Percentiles rank a stretch among this genome's conserved stretches.
Conservation (phyloP, 2,113 vertebrate genomes). For the Pungitius pungitius region DNA sequence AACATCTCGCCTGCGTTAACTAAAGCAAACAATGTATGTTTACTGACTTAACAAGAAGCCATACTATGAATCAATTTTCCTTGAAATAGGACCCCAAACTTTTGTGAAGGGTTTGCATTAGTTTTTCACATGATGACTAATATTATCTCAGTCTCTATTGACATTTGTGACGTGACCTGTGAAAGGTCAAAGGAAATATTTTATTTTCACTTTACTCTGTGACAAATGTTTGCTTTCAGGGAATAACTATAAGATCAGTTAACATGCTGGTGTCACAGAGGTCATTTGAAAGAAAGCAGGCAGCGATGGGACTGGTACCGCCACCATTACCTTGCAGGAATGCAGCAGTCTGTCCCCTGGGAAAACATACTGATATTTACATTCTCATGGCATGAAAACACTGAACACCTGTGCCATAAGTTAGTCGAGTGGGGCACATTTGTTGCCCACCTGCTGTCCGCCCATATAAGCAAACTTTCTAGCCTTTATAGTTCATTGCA, state of each 20-base stretch:
- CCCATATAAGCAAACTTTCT: constrained; percentile 57
- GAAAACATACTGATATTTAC: constrained; percentile 70
- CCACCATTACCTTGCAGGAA: constrained; percentile 46
- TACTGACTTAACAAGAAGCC: neutral
- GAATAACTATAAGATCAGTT: constrained; percentile 56
- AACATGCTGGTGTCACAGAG: constrained; percentile 46
- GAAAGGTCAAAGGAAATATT: constrained; percentile 45
- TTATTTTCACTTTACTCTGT: constrained; percentile 33
- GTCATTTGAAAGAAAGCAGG: constrained; percentile 37
- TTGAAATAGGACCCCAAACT: neutral
- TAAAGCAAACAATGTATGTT: constrained; percentile 4
- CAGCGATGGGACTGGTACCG: constrained; percentile 46
- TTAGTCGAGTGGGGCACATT: constrained; percentile 43
- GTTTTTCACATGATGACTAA: constrained; percentile 13
- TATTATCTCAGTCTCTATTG: constrained; percentile 10
- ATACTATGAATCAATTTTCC: constrained; percentile 1
- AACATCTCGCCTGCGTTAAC: neutral
- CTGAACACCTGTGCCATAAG: constrained; percentile 68
- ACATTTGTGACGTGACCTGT: constrained; percentile 33
- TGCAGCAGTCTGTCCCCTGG: constrained; percentile 58
- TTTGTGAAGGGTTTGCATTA: constrained; percentile 12
- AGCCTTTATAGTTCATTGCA: constrained; percentile 45
- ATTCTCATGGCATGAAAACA: constrained; percentile 66
- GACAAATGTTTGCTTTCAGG: constrained; percentile 53
- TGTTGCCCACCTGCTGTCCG: constrained; percentile 63